Conservation (phyloP, 2,113 vertebrate species). For the Thunnus thynnus region DNA sequence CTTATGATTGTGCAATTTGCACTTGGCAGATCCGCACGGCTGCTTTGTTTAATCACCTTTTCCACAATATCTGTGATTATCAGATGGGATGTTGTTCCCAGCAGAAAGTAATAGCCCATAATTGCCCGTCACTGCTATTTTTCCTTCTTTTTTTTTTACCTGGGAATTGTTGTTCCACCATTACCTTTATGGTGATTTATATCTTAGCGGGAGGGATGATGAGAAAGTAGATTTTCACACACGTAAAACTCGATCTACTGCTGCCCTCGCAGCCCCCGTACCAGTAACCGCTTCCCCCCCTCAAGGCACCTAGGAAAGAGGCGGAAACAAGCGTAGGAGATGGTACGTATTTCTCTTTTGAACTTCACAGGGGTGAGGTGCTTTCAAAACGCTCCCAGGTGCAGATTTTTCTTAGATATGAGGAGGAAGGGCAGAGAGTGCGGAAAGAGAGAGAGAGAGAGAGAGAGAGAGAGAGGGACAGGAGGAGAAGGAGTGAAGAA, state of each 20-base stretch:
- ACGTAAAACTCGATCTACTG: not conserved
- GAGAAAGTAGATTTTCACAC: conserved; percentile 18
- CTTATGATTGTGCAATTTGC: conserved; percentile 12
- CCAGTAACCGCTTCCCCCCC: not conserved
- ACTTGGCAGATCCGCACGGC: conserved; percentile 30
- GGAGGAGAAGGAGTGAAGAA: conserved; percentile 27
- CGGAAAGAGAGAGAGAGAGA: conserved; percentile 22
- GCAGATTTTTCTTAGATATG: conserved; percentile 68
- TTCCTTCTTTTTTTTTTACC: not conserved
- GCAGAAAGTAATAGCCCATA: conserved; percentile 38
- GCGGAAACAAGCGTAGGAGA: conserved; percentile 68
- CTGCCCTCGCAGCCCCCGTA: conserved; percentile 34
- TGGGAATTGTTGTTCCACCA: not conserved
- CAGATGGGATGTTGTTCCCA: conserved; percentile 12
- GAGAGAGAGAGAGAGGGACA: conserved; percentile 14
- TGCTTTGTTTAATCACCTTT: conserved; percentile 46
- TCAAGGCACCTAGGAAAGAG: conserved; percentile 35
- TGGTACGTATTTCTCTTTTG: conserved; percentile 61
- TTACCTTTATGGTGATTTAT: conserved; percentile 36
- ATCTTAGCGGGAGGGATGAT: conserved; percentile 36
- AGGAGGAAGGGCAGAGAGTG: conserved; percentile 60
- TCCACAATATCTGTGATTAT: conserved; percentile 34
- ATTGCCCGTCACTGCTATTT: conserved; percentile 32
- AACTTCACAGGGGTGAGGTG: conserved; percentile 66
- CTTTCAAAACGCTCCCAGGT: conserved; percentile 73